Evolutionary conservation across 1,140 invertebrate species (phyloP).

Genomic region (Lepidurus packardi): DNA sequence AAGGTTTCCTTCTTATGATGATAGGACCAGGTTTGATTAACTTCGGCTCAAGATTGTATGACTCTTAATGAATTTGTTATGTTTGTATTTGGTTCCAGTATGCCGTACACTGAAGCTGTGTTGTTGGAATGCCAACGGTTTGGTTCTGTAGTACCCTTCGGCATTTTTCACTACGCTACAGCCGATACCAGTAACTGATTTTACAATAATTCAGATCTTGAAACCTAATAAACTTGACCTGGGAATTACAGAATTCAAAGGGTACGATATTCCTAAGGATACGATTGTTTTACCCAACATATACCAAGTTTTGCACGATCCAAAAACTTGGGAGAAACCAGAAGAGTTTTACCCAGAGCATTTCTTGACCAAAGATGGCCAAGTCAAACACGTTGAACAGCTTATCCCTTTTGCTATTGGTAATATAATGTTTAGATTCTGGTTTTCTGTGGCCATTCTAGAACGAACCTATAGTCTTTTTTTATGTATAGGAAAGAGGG

Average conservation of each 20-base stretch:
- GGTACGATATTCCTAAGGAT: constrained; percentile 43
- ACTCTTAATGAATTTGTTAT: no score
- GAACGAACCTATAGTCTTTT: neutral
- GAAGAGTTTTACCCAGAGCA: constrained; percentile 43
- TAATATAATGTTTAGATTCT: neutral
- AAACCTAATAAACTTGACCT: neutral
- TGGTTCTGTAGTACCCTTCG: neutral
- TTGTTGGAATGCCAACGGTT: constrained; percentile 25
- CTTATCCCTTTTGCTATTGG: constrained; percentile 33
- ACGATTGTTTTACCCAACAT: constrained; percentile 43
- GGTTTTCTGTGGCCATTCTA: neutral
- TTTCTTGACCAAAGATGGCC: constrained; percentile 41
- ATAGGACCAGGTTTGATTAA: constrained; percentile 33
- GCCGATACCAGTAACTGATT: neutral
- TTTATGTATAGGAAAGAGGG: constrained; percentile 39
- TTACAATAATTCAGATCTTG: neutral
- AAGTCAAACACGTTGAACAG: constrained; percentile 3
- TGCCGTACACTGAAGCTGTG: constrained; percentile 27
- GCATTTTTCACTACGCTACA: neutral
- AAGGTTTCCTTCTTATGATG: constrained; percentile 37
- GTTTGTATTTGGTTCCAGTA: no score
- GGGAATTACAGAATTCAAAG: constrained; percentile 35
- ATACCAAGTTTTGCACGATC: constrained; percentile 41
- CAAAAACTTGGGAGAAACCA: constrained; percentile 41
- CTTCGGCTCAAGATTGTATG: no score